Base-by-base conservation (phyloP, 1,140 invertebrate genomes). In the Charaxes varanes region DNA sequence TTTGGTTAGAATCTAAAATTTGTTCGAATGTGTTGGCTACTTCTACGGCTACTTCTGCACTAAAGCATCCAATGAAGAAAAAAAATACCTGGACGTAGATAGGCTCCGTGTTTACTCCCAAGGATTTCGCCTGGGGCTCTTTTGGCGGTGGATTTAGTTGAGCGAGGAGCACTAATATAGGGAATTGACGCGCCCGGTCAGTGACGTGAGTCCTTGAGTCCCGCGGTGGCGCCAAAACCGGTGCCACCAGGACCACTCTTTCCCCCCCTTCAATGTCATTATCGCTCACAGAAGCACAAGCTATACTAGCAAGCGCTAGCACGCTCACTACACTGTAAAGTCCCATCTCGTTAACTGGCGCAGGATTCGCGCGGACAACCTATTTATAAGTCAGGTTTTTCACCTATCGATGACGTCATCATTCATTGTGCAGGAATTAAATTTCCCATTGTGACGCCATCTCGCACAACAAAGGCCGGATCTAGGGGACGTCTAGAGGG, bases 381-480 rank as follows among this genome's bases (percentile, higher is more conserved):
- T 78, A 80, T 82, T 71, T 82, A 82, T 82, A 82, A 50, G 41
- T 46, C 55, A 47, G 70, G 53, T 73, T 74, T 72, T 58, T 32
- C 37, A 46, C 22, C 38, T 28, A 47, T 56, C 62, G 53, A n/a
- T 34, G 28, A 74, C 72, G 68, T 80, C 70, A 77, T 52, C 26
- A 34, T 31, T 34, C 41, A 31, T 31, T 16, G 41, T 52, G 26
- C 57, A 55, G 64, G 61, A 68, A 38, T 55, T 21, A 45, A 35
- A 23, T 24, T 69, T 74, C 62, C 59, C 64, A 73, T 57, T 52
- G 60, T 71, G 72, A 77, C 72, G 70, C 57, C 60, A 72, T 58
- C 49, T 44, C 1, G 13, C 3, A n/a, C n/a, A n/a, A n/a, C 3
- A 28, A 15, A n/a, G 7, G 4, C n/a, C n/a, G n/a, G n/a, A n/a